A percentile compares a stretch with the other conserved stretches of the same genome.
These are phyloP conservation scores for Cyrtorhinus lividipennis DNA, from an alignment of 1,140 invertebrate species.

Conservation along the genomic window DNA sequence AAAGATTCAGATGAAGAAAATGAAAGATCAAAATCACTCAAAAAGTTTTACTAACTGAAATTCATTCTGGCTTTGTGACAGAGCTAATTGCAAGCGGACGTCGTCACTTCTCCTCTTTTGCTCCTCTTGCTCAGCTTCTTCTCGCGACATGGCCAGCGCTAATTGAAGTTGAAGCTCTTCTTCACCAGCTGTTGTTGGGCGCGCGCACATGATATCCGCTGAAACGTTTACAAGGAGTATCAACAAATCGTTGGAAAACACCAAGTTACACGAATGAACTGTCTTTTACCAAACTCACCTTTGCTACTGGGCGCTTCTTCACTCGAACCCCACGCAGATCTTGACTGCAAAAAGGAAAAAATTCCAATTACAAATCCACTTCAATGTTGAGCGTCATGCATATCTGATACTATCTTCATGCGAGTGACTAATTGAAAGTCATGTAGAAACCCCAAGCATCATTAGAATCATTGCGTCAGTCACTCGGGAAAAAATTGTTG, in stretches of 20 bases:
- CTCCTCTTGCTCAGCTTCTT: slow-evolving; percentile 96
- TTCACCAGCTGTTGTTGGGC: slow-evolving; percentile 90
- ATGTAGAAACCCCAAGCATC: no score
- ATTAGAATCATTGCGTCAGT: no score
- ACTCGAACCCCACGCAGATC: slow-evolving; percentile 21
- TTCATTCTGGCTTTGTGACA: slow-evolving; percentile 85
- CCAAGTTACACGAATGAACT: neutral
- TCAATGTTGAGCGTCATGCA: no score
- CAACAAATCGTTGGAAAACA: neutral
- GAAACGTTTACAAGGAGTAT: neutral
- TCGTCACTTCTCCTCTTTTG: slow-evolving; percentile 83
- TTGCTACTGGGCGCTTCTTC: slow-evolving; percentile 21
- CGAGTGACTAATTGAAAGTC: no score
- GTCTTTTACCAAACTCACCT: no score
- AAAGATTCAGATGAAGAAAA: no score
- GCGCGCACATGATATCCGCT: slow-evolving; percentile 35
- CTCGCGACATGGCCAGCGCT: slow-evolving; percentile 93
- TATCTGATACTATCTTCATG: no score
- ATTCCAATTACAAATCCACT: no score
- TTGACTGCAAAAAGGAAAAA: slow-evolving; percentile 11
- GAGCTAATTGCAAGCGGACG: slow-evolving; percentile 80
- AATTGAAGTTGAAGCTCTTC: slow-evolving; percentile 96
- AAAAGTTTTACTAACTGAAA: slow-evolving; percentile 62
- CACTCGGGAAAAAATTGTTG: no score
- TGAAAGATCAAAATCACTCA: no score